These are phyloP conservation scores for Adela reaumurella DNA, from an alignment of 2,888 invertebrate species.

Conservation along the genomic window DNA sequence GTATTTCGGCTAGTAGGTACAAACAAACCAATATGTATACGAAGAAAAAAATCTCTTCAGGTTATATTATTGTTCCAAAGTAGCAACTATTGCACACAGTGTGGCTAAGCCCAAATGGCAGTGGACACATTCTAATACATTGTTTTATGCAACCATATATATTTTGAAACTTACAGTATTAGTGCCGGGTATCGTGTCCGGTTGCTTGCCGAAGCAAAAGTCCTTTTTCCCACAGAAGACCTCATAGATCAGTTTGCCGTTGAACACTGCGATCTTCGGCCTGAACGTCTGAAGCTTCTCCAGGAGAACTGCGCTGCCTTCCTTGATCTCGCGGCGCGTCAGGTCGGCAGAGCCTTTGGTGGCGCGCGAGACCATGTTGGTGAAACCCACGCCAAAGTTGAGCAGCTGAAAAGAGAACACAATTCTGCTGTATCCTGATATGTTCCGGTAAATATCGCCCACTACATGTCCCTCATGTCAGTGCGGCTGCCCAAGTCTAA, in stretches of 20 bases:
- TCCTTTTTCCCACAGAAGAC: conserved; percentile 97
- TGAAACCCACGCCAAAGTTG: conserved; percentile 95
- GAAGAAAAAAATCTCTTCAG: too few species aligned
- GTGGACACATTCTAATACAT: too few species aligned
- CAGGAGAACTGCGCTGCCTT: conserved; percentile 82
- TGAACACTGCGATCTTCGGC: conserved; percentile 96
- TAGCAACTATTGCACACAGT: too few species aligned
- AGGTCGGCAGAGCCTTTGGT: conserved; percentile 96
- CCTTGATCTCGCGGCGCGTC: conserved; percentile 89
- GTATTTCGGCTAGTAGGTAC: too few species aligned
- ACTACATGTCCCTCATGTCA: too few species aligned
- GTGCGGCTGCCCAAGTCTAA: too few species aligned
- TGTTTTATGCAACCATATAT: too few species aligned
- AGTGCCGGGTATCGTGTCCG: conserved; percentile 88
- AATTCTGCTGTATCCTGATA: too few species aligned
- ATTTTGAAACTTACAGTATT: conserved; percentile 87
- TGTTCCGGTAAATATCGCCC: too few species aligned
- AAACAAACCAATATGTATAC: too few species aligned
- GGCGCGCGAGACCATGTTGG: conserved; percentile 94
- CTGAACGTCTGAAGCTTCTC: conserved; percentile 89
- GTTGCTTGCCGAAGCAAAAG: conserved; percentile 94
- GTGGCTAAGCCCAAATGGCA: too few species aligned
- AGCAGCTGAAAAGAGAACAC: conserved; percentile 64
- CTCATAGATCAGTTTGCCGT: conserved; percentile 98
- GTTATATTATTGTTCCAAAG: too few species aligned